phyloP scores from a whole-genome alignment of 2,797 vertebrate genomes.

The Graptemys geographica region DNA sequence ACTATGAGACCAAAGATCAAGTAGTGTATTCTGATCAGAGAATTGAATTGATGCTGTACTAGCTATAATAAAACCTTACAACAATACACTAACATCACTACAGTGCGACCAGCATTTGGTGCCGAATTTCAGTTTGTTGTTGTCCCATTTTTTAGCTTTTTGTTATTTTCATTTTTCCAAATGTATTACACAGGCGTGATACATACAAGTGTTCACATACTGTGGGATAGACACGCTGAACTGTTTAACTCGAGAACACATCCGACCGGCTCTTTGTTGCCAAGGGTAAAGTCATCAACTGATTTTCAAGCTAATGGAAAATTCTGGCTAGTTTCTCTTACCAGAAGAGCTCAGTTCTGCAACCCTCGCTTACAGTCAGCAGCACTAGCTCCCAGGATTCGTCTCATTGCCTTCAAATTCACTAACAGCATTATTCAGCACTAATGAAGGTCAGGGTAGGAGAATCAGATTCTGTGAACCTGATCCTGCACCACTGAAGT shows the following conservation, averaged over 20 bases:
- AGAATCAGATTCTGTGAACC: background rate
- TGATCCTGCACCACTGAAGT: background rate
- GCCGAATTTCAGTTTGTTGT: background rate
- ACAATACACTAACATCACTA: background rate
- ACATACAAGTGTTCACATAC: accelerated
- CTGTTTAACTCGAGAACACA: accelerated
- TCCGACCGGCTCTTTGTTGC: background rate
- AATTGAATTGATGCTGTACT: background rate
- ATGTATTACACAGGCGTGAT: accelerated
- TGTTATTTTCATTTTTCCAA: background rate
- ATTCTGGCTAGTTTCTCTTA: background rate
- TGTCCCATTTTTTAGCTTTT: background rate
- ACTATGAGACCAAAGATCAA: background rate
- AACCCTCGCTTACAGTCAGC: background rate
- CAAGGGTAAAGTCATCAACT: accelerated
- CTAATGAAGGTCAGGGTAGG: background rate
- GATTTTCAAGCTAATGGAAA: background rate
- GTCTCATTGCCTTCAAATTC: background rate
- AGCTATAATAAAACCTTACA: background rate
- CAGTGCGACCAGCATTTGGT: background rate
- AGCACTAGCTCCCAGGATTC: background rate
- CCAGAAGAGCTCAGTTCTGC: background rate
- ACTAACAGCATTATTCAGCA: background rate
- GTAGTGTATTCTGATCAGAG: background rate
- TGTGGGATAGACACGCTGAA: accelerated